Percentiles rank a stretch among this genome's conserved stretches.
phyloP scores from a whole-genome alignment of 2,113 vertebrate genomes.

The Trogon melanurus region DNA sequence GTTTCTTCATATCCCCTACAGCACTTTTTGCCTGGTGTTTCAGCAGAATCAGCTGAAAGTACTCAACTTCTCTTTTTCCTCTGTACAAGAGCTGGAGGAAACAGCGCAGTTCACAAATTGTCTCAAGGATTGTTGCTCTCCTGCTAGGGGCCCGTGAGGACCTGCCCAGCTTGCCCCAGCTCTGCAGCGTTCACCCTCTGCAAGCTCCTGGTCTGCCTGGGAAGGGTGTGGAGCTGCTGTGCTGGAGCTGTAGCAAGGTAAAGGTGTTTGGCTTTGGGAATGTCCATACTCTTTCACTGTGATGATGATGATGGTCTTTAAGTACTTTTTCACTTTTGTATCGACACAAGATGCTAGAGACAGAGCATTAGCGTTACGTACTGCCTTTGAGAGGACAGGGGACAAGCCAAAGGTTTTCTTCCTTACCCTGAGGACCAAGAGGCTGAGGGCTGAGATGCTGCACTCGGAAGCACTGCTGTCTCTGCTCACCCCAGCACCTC shows the following conservation, averaged over 20 bases:
- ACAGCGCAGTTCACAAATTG: not conserved
- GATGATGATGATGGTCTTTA: rapidly evolving
- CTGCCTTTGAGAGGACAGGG: not conserved
- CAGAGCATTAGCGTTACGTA: rapidly evolving
- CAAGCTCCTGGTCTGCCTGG: not conserved
- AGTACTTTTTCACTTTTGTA: not conserved
- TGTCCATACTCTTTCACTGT: not conserved
- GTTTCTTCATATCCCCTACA: not conserved
- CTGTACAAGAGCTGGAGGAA: not conserved
- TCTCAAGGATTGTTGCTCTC: not conserved
- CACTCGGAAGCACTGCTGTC: too few relatives aligned
- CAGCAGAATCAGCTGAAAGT: not conserved
- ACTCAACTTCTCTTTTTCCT: not conserved
- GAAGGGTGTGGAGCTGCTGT: not conserved
- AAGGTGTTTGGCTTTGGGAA: not conserved
- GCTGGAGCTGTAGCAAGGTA: not conserved
- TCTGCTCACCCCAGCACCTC: not conserved
- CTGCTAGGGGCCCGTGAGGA: not conserved
- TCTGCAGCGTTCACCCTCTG: rapidly evolving
- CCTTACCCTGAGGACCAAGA: too few relatives aligned
- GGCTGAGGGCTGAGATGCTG: too few relatives aligned
- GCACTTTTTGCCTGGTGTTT: not conserved
- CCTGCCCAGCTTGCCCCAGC: not conserved
- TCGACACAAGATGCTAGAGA: not conserved
- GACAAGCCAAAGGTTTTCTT: not conserved